A percentile compares a stretch with the other conserved stretches of the same genome.
phyloP scores from a whole-genome alignment of 64 coral and sea anemone species.

The Dendrophyllia cribrosa region DNA sequence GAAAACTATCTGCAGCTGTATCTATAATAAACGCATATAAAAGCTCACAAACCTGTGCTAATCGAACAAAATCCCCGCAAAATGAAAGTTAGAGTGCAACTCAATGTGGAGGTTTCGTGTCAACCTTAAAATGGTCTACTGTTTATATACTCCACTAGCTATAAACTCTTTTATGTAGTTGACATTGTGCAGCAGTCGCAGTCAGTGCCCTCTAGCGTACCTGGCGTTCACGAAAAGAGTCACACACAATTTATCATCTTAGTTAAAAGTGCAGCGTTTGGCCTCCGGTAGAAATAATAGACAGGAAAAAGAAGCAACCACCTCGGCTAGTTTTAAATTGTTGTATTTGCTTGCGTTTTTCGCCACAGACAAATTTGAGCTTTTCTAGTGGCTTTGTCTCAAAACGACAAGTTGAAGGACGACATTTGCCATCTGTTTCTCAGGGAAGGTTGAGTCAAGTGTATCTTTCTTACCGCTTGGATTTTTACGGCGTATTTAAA shows the following conservation, averaged over 20 bases:
- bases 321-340: not conserved
- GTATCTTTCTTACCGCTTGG: not conserved
- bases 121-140: slow-evolving; percentile 2
- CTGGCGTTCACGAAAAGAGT: not conserved
- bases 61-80: not conserved
- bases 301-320: not conserved
- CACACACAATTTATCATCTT: not conserved
- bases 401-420: slow-evolving; percentile 13
- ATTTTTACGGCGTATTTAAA: not conserved
- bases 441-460: slow-evolving; percentile 4
- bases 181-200: slow-evolving; percentile 20
- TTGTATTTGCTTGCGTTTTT: slow-evolving; percentile 2
- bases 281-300: not conserved
- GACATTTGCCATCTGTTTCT: slow-evolving; percentile 26
- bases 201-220: too few species aligned
- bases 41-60: not conserved
- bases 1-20: too few species aligned
- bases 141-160: not conserved
- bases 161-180: not conserved
- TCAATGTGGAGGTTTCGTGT: slow-evolving; percentile 30
- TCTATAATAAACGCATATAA: too few species aligned
- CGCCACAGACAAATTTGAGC: not conserved
- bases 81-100: not conserved
- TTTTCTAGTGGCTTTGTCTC: slow-evolving; percentile 4
- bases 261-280: not conserved